Conservation (phyloP, 2,888 invertebrate genomes). For the Epsilonema sp. region DNA sequence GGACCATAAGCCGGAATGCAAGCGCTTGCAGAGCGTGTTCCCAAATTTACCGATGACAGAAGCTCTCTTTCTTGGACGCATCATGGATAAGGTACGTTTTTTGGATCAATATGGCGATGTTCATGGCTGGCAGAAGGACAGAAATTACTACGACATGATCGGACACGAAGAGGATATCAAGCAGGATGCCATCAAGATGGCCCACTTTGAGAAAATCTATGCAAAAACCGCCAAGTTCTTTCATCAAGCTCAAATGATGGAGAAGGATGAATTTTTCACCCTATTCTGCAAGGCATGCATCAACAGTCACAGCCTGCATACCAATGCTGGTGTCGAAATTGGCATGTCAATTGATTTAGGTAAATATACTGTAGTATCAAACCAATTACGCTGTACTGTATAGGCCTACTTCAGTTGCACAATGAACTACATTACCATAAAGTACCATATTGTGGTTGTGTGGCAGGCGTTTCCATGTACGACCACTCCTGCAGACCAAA, state of each 20-base stretch:
- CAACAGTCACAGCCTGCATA: constrained; percentile 25
- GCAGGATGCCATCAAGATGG: constrained; percentile 16
- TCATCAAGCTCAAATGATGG: constrained; percentile 12
- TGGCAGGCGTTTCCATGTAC: constrained; percentile 16
- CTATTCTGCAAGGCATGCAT: constrained; percentile 23
- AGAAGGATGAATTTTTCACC: constrained; percentile 14
- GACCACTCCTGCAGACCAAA: constrained; percentile 25
- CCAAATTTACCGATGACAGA: constrained; percentile 26
- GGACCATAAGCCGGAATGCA: constrained; percentile 20
- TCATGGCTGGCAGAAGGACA: constrained; percentile 17
- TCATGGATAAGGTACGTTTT: constrained; percentile 19
- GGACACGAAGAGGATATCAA: constrained; percentile 3
- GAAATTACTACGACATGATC: constrained; percentile 14
- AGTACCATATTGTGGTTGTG: background rate
- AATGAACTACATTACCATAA: background rate
- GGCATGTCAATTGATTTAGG: constrained; percentile 25
- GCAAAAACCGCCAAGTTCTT: constrained; percentile 10
- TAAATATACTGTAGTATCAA: too few species aligned
- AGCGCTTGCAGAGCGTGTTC: constrained; percentile 18
- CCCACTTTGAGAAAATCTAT: constrained; percentile 21
- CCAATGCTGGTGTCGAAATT: constrained; percentile 22
- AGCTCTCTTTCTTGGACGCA: constrained; percentile 21
- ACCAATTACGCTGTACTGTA: too few species aligned
- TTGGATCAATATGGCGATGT: constrained; percentile 20
- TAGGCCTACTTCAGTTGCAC: too few species aligned